Conservation (phyloP, 2,113 vertebrate species). For the Strix uralensis region DNA sequence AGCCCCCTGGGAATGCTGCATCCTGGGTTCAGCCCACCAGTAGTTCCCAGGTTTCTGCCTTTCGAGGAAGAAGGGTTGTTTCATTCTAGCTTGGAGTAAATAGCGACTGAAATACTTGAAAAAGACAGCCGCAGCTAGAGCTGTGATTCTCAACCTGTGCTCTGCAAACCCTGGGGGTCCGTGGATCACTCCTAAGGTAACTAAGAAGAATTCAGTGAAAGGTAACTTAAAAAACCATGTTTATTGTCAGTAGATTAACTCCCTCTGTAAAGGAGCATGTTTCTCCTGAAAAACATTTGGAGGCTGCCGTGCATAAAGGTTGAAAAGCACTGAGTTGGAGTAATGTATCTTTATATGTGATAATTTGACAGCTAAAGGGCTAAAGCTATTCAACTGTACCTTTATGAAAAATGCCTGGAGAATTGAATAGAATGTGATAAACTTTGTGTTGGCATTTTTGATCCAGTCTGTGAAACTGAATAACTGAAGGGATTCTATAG, state of each 20-base stretch:
- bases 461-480: slow-evolving; percentile 25
- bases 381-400: slow-evolving; percentile 44
- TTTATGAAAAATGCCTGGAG: slow-evolving; percentile 38
- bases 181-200: not conserved
- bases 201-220: slow-evolving; percentile 37
- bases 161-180: not conserved
- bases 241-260: slow-evolving; percentile 36
- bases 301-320: not conserved
- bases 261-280: not conserved
- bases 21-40: not conserved
- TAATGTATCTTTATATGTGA: slow-evolving; percentile 35
- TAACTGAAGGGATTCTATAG: slow-evolving; percentile 30
- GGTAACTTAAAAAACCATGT: not conserved
- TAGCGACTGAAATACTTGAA: not conserved
- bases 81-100: slow-evolving; percentile 3
- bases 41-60: not conserved
- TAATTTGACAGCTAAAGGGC: slow-evolving; percentile 52
- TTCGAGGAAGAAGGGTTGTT: slow-evolving; percentile 22
- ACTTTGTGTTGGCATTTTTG: slow-evolving; percentile 48
- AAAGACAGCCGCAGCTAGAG: slow-evolving; percentile 4
- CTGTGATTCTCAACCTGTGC: not conserved
- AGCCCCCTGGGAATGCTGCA: not conserved
- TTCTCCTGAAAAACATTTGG: slow-evolving; percentile 8
- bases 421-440: slow-evolving; percentile 36
- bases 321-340: slow-evolving; percentile 44